phyloP scores from a whole-genome alignment of 2,113 vertebrate species.

The Zingel zingel region DNA sequence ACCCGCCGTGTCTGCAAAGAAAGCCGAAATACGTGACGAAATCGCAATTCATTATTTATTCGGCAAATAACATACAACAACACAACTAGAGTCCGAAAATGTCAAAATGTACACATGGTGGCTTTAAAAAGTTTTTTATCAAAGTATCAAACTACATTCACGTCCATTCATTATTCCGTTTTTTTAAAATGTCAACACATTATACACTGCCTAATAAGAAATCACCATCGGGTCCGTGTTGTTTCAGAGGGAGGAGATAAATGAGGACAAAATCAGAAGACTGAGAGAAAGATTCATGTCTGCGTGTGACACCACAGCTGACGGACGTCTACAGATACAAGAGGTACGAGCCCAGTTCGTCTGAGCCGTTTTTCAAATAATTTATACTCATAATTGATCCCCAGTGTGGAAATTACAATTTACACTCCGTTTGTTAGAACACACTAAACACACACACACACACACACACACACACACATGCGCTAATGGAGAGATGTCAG shows the following conservation, averaged over 20 bases:
- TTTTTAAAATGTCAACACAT: background rate
- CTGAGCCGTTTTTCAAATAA: too few relatives aligned
- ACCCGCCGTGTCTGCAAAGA: too few relatives aligned
- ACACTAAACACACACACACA: too few relatives aligned
- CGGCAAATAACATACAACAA: too few relatives aligned
- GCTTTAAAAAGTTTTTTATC: background rate
- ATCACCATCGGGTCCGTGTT: background rate
- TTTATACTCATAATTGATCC: too few relatives aligned
- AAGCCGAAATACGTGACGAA: too few relatives aligned
- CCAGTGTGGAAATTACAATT: too few relatives aligned
- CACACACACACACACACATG: too few relatives aligned
- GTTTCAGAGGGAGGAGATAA: conserved; percentile 71
- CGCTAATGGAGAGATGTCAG: too few relatives aligned
- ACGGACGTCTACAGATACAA: conserved; percentile 86
- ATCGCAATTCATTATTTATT: too few relatives aligned
- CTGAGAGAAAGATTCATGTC: conserved; percentile 84
- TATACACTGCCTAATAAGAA: background rate
- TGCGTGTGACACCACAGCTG: conserved; percentile 58
- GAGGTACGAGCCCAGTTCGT: conserved; percentile 80
- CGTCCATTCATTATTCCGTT: background rate
- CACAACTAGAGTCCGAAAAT: background rate
- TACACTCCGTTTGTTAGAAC: too few relatives aligned
- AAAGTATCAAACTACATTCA: background rate
- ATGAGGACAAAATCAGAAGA: conserved; percentile 79
- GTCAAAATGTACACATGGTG: too few relatives aligned